Evolutionary conservation across 2,888 invertebrate species (phyloP), one percentile per base, ranked within the genome.

Genomic region (Abscondita cerata): DNA sequence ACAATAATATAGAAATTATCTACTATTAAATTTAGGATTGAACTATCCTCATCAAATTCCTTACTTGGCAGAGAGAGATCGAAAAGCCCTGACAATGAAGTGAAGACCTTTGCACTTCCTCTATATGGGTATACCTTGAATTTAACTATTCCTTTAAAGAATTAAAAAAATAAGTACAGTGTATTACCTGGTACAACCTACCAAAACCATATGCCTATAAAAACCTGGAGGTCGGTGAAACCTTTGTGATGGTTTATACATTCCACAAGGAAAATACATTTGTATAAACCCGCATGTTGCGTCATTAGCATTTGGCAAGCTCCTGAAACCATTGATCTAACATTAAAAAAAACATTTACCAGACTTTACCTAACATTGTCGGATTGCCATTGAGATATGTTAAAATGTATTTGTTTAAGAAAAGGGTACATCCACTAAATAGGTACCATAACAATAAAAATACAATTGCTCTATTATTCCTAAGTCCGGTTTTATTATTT

Each of bases 231-330:
- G 89, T 74, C 84, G 82, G 69, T 80, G 82, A 48, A 85, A 76
- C 52, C 88, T 81, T 58, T 83, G 80, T 56, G 82, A 82, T 18
- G 85, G 84, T 77, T 85, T 85, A 71, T 89, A 90, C 87, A 90
- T 88, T 33, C 89, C 89, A 73, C 89, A 89, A 0, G 90, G 89
- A 73, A 88, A 84, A 73, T 89, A 88, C 83, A 91, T 84, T 79
- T 91, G 90, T 65, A 89, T 80, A 75, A 88, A 88, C n/a, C 91
- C 91, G 80, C 89, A 88, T 40, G 87, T 77, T 46, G 89, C 86
- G 90, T 91, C 84, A 89, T 88, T 53, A 89, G 78, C 89, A 91
- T 89, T 81, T 91, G 91, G 79, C 86, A 87, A 64, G 89, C 88
- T 69, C 90, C 91, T 91, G 72, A 4, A 75, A 72, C 2, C 13